These are phyloP conservation scores for Petaurus breviceps DNA, from an alignment of 2,113 vertebrate species.

Conservation along the genomic window DNA sequence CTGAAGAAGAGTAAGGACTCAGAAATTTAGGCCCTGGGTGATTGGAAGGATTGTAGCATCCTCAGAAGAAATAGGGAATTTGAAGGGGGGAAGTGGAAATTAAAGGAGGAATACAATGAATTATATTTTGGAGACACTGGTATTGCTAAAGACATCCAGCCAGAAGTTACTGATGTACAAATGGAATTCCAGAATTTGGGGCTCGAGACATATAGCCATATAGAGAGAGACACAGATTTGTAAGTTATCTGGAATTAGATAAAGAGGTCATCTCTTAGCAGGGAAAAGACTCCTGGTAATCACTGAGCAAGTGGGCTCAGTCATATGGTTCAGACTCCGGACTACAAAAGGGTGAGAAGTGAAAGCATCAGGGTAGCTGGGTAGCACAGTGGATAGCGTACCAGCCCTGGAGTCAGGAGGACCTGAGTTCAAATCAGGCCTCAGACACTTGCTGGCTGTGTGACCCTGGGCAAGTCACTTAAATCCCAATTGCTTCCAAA, in stretches of 20 bases:
- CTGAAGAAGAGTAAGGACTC: background rate
- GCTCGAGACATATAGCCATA: background rate
- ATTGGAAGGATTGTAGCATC: background rate
- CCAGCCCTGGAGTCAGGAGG: background rate
- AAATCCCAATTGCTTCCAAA: background rate
- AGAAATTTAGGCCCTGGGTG: background rate
- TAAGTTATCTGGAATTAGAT: background rate
- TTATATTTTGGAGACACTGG: background rate
- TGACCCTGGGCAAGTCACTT: background rate
- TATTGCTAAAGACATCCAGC: background rate
- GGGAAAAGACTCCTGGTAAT: too few relatives aligned
- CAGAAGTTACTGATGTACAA: background rate
- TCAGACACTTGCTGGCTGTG: background rate
- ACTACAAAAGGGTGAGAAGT: background rate
- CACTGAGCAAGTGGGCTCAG: background rate
- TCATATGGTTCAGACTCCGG: background rate
- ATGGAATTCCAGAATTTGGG: background rate
- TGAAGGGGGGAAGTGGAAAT: background rate
- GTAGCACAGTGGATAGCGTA: background rate
- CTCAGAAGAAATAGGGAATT: background rate
- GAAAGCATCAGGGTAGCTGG: too few relatives aligned
- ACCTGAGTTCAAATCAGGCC: background rate
- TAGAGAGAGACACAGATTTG: background rate
- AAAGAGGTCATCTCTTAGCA: background rate
- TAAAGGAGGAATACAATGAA: background rate